Evolutionary conservation across 2,113 vertebrate genomes (phyloP), one percentile per base, ranked within the genome.

Genomic region (Puntigrus tetrazona): DNA sequence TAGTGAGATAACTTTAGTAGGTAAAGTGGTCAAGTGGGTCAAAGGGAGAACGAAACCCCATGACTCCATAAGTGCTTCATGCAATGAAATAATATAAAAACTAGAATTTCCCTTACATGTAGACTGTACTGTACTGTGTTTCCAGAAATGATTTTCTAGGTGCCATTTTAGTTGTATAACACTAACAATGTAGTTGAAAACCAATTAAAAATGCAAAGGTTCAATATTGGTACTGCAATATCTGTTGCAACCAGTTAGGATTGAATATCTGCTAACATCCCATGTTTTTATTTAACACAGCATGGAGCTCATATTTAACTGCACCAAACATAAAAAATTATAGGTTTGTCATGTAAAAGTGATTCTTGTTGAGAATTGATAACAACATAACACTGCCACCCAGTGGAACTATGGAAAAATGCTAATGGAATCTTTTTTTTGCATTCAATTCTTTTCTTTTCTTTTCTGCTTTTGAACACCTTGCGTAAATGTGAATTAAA

Each of bases 381-480:
- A 63, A 4, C 63, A 63, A 81, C 57, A 85, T 84, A 84, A 78
- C 83, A 88, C 77, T 72, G 83, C 82, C 78, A 79, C 82, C 87
- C 14, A 74, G 73, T 80, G 86, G 72, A 65, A 29, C 65, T 82
- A 5, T 1, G 31, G 45, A n/a, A 84, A 63, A 83, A 67, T 79
- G 86, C 11, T 59, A 36, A 69, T 69, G 1, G 8, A 20, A 16
- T 3, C 16, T 70, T 7, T 47, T 7, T 47, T 52, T 27, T 65
- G 20, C 18, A 31, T 59, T 18, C 59, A 5, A 38, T 38, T 38
- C 1, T 47, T 47, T 16, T n/a, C n/a, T 14, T 25, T 9, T 65
- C 61, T 31, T 13, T 13, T 65, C n/a, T 27, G 13, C n/a, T 34
- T 67, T 31, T 16, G n/a, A 65, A 29, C 63, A 36, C 27, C 27